These are phyloP conservation scores for Poecilia velifera DNA, from an alignment of 2,797 vertebrate species.

Conservation along the genomic window DNA sequence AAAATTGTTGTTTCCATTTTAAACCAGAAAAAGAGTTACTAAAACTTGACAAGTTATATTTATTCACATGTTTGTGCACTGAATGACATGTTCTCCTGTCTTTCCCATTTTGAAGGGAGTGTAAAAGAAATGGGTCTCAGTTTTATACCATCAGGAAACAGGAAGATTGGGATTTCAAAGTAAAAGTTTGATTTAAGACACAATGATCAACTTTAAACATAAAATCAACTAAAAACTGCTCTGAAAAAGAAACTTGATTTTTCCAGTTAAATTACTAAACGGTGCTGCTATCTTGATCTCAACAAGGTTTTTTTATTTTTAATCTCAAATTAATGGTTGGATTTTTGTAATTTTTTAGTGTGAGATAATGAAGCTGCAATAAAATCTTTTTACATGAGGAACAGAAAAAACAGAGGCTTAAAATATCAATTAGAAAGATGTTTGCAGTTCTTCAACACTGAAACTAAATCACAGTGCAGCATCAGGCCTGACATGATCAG, in stretches of 20 bases:
- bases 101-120: background rate
- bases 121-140: background rate
- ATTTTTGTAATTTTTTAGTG: background rate
- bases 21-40: background rate
- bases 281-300: background rate
- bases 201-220: background rate
- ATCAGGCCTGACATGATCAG: too few relatives aligned
- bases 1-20: too few relatives aligned
- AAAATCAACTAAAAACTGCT: background rate
- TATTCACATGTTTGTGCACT: background rate
- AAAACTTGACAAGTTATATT: background rate
- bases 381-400: background rate
- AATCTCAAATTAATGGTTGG: background rate
- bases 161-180: background rate
- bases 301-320: background rate
- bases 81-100: background rate
- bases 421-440: background rate
- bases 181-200: background rate
- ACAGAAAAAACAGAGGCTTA: background rate
- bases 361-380: background rate
- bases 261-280: background rate
- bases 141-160: background rate
- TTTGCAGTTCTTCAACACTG: background rate
- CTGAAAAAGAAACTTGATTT: background rate
- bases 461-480: background rate